Percentiles rank a stretch among this genome's conserved stretches.
phyloP scores from a whole-genome alignment of 2,797 vertebrate species.

The Zonotrichia albicollis region DNA sequence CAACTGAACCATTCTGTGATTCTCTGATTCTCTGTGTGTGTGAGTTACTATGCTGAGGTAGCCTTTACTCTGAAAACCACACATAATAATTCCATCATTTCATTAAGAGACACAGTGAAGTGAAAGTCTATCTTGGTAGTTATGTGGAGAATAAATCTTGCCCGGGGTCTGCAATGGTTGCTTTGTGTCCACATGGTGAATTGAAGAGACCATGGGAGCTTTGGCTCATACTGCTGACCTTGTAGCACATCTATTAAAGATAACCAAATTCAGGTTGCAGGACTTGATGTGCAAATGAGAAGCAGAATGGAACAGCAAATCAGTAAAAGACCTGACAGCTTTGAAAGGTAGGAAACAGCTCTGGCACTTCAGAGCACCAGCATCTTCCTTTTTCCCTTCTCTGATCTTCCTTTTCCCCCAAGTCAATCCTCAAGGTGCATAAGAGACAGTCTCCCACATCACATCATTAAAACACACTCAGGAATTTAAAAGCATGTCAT shows the following conservation, averaged over 20 bases:
- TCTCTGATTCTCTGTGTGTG: background rate
- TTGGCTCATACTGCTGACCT: background rate
- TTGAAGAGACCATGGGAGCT: background rate
- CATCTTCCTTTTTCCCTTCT: background rate
- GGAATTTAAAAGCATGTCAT: conserved; percentile 8
- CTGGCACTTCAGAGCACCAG: background rate
- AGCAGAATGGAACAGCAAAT: background rate
- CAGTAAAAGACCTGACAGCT: background rate
- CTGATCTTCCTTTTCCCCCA: background rate
- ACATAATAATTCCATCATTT: background rate
- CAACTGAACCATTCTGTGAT: background rate
- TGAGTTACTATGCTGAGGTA: background rate
- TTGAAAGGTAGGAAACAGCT: background rate
- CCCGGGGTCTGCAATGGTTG: background rate
- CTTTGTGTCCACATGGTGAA: background rate
- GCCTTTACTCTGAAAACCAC: background rate
- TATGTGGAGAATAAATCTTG: background rate
- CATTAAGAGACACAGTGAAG: background rate
- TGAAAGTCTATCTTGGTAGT: background rate
- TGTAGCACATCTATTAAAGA: background rate
- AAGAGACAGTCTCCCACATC: background rate
- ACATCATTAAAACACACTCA: background rate
- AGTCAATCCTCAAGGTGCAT: background rate
- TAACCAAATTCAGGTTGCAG: background rate
- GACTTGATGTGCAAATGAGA: background rate